Evolutionary conservation across 2,113 vertebrate genomes (phyloP), one percentile per base, ranked within the genome.

Genomic region (Hippocampus guttulatus): DNA sequence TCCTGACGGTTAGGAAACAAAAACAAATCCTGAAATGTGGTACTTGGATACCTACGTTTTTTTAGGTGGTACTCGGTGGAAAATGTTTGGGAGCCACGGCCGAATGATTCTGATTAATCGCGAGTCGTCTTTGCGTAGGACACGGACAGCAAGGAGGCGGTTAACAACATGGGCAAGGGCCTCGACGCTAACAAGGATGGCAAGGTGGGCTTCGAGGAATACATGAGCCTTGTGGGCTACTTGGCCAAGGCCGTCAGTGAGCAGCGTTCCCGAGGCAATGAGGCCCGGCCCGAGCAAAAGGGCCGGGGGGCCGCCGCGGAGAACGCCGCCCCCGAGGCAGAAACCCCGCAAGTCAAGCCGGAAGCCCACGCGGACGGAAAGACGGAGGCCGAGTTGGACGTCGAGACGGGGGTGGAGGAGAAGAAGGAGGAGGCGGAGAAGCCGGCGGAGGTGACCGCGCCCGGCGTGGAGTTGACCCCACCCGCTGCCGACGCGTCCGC

Each of bases 141-240:
- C 57, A 60, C 92, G 54, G 92, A 92, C 9, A 91, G 81, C 82
- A 85, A 83, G 14, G 84, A 91, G 1, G 91, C 91, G 0, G 54
- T 93, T 63, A 88, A 86, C 64, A 73, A 84, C 15, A 92, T 93
- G 91, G 71, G 78, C 18, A n/a, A 90, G 64, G 81, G 49, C 0
- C 85, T 93, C 62, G 92, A 93, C 38, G 15, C 51, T n/a, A 68
- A 93, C 78, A 61, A 91, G 0, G 92, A 93, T 5, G 91, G 91
- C 64, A 93, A 90, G 63, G 88, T 92, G 18, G 80, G 85, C 73
- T 93, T 93, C 62, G 77, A 89, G 73, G 92, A 93, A 78, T 93
- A 91, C 88, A 75, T 93, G 91, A 87, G 75, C 78, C 85, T 93
- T 65, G 74, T 93, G 1, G 92, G 92, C 70, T 91, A 91, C 82